Evolutionary conservation across 2,888 invertebrate genomes (phyloP).

Genomic region (Muschampia plurimacula): DNA sequence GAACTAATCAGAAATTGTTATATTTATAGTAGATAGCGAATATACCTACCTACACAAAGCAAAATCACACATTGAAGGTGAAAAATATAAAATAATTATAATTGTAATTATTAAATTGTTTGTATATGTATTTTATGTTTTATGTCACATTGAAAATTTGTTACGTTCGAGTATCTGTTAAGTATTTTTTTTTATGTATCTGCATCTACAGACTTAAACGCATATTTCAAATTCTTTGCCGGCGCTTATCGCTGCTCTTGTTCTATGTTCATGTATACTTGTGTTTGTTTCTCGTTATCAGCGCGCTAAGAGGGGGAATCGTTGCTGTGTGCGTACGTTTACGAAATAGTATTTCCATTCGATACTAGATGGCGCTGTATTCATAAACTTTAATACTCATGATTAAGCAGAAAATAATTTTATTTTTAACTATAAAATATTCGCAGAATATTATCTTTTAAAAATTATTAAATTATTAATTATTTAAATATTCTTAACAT

Average conservation of each 20-base stretch:
- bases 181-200: not conserved
- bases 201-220: not conserved
- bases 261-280: slow-evolving; percentile 25
- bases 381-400: not conserved
- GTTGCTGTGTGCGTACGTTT: slow-evolving; percentile 49
- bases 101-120: no score
- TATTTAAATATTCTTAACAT: no score
- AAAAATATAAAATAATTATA: no score
- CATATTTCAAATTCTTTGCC: slow-evolving; percentile 10
- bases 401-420: not conserved
- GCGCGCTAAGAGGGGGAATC: slow-evolving; percentile 33
- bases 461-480: no score
- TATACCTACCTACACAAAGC: no score
- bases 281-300: slow-evolving; percentile 24
- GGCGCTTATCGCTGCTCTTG: slow-evolving; percentile 8
- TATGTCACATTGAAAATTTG: not conserved
- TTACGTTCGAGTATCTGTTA: no score
- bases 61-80: no score
- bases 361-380: slow-evolving; percentile 73
- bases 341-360: slow-evolving; percentile 67
- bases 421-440: no score
- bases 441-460: no score
- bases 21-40: no score
- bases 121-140: slow-evolving; percentile 5
- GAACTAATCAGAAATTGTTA: no score